Conservation (phyloP, 2,113 vertebrate genomes). For the Solea senegalensis region DNA sequence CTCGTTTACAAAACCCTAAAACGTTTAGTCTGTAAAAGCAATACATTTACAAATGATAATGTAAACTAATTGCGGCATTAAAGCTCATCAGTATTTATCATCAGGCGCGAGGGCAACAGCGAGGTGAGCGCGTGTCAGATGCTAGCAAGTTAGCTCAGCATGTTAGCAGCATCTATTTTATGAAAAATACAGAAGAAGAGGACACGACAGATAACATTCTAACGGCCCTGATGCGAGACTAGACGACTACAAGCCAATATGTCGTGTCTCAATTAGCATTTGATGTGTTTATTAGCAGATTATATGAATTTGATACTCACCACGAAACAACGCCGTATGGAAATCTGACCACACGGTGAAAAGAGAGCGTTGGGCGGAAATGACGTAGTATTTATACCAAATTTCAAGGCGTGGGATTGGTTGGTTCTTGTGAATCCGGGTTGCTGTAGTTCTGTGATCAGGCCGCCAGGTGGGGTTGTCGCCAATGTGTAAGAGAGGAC, state of each 20-base stretch:
- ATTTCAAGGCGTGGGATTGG: slow-evolving; percentile 58
- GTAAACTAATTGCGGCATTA: no score
- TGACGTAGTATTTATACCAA: slow-evolving; percentile 67
- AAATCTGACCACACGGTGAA: slow-evolving; percentile 72
- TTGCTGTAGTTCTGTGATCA: fast-evolving
- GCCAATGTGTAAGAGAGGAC: fast-evolving
- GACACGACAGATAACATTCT: fast-evolving
- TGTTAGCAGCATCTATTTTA: slow-evolving; percentile 23
- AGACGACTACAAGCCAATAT: neutral
- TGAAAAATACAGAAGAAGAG: neutral
- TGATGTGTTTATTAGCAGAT: neutral
- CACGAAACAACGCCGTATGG: slow-evolving; percentile 90
- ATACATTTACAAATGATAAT: no score
- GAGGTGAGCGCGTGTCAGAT: slow-evolving; percentile 48
- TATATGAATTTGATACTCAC: slow-evolving; percentile 69
- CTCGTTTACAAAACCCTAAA: no score
- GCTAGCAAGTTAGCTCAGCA: slow-evolving; percentile 50
- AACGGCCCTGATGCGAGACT: fast-evolving
- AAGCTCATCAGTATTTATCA: neutral
- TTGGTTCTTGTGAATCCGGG: neutral
- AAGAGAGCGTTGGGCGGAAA: neutral
- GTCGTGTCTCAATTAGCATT: neutral
- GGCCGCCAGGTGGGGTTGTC: slow-evolving; percentile 13
- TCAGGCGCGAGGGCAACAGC: neutral
- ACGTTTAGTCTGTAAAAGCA: no score